phyloP scores from a whole-genome alignment of 2,888 invertebrate species.

The Ceraclea dissimilis region DNA sequence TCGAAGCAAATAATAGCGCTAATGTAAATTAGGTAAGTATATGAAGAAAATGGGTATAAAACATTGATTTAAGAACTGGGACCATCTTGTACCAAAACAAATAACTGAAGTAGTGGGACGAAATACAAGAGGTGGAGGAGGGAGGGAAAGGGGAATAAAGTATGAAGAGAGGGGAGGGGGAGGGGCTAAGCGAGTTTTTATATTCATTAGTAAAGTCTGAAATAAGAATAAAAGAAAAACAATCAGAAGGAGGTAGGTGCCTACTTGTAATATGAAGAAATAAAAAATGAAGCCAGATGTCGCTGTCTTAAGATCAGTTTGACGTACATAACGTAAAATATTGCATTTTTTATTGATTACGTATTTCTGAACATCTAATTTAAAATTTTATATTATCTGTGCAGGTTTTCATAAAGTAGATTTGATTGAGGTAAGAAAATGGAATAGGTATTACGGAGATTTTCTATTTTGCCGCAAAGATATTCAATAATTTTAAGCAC shows the following conservation, averaged over 20 bases:
- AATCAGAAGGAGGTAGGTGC: slow-evolving; percentile 20
- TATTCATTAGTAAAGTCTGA: slow-evolving; percentile 26
- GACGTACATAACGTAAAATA: background rate
- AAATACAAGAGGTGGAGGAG: slow-evolving; percentile 12
- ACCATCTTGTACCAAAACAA: slow-evolving; percentile 21
- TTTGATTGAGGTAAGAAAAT: too few relatives aligned
- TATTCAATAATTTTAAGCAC: too few relatives aligned
- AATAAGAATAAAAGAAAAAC: slow-evolving; percentile 24
- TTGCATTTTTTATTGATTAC: background rate
- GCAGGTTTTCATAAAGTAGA: too few relatives aligned
- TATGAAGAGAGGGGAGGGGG: background rate
- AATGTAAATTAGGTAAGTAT: too few relatives aligned
- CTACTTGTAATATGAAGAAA: background rate
- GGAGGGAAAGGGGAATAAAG: background rate
- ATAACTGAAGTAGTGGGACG: slow-evolving; percentile 20
- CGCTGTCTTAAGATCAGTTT: background rate
- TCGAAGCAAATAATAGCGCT: too few relatives aligned
- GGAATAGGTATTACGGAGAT: too few relatives aligned
- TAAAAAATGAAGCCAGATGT: background rate
- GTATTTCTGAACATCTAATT: too few relatives aligned
- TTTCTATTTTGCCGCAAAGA: too few relatives aligned
- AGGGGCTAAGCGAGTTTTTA: slow-evolving; percentile 25
- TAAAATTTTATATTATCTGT: too few relatives aligned
- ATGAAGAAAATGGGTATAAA: background rate
- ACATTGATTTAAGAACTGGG: background rate